A percentile compares a stretch with the other conserved stretches of the same genome.
Evolutionary conservation across 2,888 invertebrate species (phyloP).

Genomic region (Capitulum mitella): DNA sequence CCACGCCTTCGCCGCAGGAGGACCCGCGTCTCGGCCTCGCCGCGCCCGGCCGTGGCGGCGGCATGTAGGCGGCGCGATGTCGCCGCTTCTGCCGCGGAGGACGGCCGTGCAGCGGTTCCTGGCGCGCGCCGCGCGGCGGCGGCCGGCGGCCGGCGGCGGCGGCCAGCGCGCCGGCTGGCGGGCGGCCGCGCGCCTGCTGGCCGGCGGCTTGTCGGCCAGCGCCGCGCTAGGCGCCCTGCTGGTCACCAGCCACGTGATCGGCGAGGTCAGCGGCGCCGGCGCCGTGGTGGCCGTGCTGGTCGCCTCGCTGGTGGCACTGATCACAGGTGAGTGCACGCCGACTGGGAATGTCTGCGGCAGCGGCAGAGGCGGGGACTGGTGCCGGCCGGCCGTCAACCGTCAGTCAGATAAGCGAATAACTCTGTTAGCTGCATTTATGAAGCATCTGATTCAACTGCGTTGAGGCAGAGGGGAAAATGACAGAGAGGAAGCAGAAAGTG

Average conservation of each 20-base stretch:
- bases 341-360: too few species aligned
- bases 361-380: too few species aligned
- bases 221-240: background rate
- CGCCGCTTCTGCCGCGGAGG: background rate
- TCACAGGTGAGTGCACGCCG: background rate
- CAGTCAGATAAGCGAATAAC: too few species aligned
- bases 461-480: too few species aligned
- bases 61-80: background rate
- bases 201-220: background rate
- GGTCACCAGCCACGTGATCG: background rate
- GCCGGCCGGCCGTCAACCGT: too few species aligned
- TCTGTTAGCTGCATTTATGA: too few species aligned
- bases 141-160: background rate
- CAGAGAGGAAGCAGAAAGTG: too few species aligned
- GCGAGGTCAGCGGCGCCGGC: conserved; percentile 9
- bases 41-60: background rate
- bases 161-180: background rate
- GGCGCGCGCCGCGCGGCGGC: background rate
- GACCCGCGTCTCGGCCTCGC: too few species aligned
- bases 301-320: background rate
- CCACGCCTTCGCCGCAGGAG: too few species aligned
- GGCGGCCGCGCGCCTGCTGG: background rate
- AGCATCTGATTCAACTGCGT: too few species aligned
- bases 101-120: background rate
- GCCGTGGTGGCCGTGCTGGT: background rate